Percentiles rank a stretch among this genome's conserved stretches.
Evolutionary conservation across 2,888 invertebrate genomes (phyloP).

Genomic region (Sepiola atlantica): DNA sequence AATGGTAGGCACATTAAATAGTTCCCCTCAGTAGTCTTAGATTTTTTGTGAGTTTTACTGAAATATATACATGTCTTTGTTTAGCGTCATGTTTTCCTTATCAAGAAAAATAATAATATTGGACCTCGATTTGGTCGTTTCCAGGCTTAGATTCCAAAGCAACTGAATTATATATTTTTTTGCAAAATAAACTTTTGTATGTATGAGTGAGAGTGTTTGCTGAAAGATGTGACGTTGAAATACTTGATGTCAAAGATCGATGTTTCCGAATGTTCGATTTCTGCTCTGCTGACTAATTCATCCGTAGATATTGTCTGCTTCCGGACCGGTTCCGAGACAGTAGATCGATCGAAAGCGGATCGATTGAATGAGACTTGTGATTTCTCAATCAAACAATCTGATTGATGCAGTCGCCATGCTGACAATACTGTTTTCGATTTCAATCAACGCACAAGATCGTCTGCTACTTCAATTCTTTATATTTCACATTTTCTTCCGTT

Average conservation of each 20-base stretch:
- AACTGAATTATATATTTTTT: too few species aligned
- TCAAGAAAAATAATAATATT: too few species aligned
- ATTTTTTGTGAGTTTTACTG: too few species aligned
- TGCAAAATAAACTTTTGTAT: background rate
- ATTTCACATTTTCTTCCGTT: too few species aligned
- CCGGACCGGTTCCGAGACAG: background rate
- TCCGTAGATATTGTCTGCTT: background rate
- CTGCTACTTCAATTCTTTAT: too few species aligned
- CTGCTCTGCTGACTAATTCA: background rate
- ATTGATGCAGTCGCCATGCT: slow-evolving; percentile 32
- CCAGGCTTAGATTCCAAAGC: too few species aligned
- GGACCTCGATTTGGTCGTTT: too few species aligned
- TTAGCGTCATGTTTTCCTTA: too few species aligned
- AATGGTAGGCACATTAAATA: too few species aligned
- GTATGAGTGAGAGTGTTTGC: background rate
- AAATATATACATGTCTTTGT: too few species aligned
- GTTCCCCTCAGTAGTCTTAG: too few species aligned
- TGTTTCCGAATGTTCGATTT: background rate
- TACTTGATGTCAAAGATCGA: slow-evolving; percentile 9
- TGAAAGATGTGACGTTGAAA: background rate
- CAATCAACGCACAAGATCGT: background rate
- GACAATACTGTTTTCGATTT: background rate
- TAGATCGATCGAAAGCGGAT: background rate
- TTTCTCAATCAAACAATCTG: background rate
- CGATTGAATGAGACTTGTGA: background rate